phyloP scores from a whole-genome alignment of 1,140 invertebrate genomes.

The Penaeus chinensis region DNA sequence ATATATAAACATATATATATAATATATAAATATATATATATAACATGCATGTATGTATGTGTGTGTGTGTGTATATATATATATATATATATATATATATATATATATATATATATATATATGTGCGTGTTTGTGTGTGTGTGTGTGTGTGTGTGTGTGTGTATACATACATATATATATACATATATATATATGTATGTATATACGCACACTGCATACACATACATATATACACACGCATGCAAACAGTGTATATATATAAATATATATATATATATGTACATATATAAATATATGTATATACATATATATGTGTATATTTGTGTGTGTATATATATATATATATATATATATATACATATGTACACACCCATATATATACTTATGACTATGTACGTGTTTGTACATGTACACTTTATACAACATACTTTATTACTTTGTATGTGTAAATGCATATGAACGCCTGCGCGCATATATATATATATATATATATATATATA shows the following conservation, averaged over 20 bases:
- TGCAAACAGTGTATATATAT: background rate
- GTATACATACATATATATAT: too few species aligned
- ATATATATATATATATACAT: too few species aligned
- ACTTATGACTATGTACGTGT: background rate
- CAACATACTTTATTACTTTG: background rate
- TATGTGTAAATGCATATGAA: background rate
- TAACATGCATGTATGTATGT: too few species aligned
- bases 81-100: too few species aligned
- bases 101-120: background rate
- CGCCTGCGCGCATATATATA: background rate
- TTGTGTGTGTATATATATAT: background rate
- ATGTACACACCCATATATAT: background rate
- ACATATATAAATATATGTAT: slow-evolving; percentile 31
- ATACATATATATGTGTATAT: slow-evolving; percentile 21
- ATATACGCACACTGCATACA: background rate
- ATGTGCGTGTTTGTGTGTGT: background rate
- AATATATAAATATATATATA: too few species aligned
- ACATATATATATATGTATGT: background rate
- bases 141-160: background rate
- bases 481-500: slow-evolving; percentile 16
- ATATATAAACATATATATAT: too few species aligned
- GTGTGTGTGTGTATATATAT: too few species aligned
- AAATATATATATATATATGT: background rate
- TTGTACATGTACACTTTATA: background rate
- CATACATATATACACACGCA: background rate